phyloP scores from a whole-genome alignment of 2,888 invertebrate genomes.

The Ophraella communa region DNA sequence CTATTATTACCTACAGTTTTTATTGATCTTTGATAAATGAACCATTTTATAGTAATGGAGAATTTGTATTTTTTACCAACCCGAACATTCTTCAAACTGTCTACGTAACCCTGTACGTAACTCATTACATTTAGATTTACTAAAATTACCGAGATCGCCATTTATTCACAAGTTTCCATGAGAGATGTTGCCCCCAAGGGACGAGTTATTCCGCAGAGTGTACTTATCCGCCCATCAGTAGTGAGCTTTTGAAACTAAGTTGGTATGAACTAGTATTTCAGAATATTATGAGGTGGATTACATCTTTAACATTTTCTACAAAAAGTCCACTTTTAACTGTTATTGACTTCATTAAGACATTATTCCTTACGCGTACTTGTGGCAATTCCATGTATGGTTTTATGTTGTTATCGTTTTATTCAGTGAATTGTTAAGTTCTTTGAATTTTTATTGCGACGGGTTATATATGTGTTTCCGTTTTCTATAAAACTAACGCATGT shows the following conservation, averaged over 20 bases:
- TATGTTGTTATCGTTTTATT: constrained; percentile 33
- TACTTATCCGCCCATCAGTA: constrained; percentile 24
- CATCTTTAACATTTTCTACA: constrained; percentile 28
- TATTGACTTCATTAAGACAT: constrained; percentile 45
- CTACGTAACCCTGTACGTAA: background rate
- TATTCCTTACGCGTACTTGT: constrained; percentile 40
- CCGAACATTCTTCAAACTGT: background rate
- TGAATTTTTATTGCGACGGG: background rate
- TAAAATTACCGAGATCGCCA: constrained; percentile 25
- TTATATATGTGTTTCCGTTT: constrained; percentile 6
- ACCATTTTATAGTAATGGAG: too few relatives aligned
- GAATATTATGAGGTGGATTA: constrained; percentile 18
- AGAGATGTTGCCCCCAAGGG: constrained; percentile 9
- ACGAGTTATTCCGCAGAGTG: constrained; percentile 11
- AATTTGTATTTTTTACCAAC: background rate
- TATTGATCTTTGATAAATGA: too few relatives aligned
- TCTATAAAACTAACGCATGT: too few relatives aligned
- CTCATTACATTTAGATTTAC: constrained; percentile 17
- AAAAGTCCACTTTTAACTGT: constrained; percentile 36
- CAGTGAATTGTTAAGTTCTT: constrained; percentile 3
- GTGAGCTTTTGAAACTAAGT: constrained; percentile 24
- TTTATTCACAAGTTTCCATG: constrained; percentile 19
- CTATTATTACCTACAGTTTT: too few relatives aligned
- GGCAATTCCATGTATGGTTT: constrained; percentile 33
- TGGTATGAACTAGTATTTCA: constrained; percentile 28